phyloP scores from a whole-genome alignment of 2,888 invertebrate species.

The Isoperla grammatica region DNA sequence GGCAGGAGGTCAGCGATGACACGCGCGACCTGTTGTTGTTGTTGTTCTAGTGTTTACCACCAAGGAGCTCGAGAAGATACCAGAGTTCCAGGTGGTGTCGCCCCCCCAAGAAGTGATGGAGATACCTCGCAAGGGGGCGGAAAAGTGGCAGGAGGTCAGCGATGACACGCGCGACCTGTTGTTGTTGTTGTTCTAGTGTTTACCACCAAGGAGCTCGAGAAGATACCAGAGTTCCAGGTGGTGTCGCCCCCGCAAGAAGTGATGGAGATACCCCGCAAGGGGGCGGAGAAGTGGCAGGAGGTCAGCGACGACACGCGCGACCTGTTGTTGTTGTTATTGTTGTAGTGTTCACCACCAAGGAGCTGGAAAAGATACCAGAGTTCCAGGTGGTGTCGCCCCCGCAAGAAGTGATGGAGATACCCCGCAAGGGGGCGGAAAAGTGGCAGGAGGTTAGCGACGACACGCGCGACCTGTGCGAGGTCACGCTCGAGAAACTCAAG shows the following conservation, averaged over 20 bases:
- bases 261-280: conserved; percentile 45
- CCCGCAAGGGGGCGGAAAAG: conserved; percentile 45
- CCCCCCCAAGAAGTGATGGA: conserved; percentile 51
- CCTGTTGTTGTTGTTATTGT: no score
- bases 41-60: conserved; percentile 64
- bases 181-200: no score
- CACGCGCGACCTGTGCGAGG: conserved; percentile 53
- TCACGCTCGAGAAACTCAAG: conserved; percentile 57
- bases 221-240: conserved; percentile 55
- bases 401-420: conserved; percentile 46
- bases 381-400: conserved; percentile 53
- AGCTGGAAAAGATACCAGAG: conserved; percentile 63
- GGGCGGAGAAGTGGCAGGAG: conserved; percentile 48
- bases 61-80: conserved; percentile 63
- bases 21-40: conserved; percentile 50
- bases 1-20: conserved; percentile 42
- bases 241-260: conserved; percentile 54
- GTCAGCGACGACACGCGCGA: conserved; percentile 43
- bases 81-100: conserved; percentile 50
- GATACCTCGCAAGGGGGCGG: conserved; percentile 46
- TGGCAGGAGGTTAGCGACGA: conserved; percentile 44
- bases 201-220: conserved; percentile 60
- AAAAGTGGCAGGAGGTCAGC: conserved; percentile 46
- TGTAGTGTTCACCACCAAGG: conserved; percentile 60
- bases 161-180: conserved; percentile 46